Evolutionary conservation across 1,140 invertebrate species (phyloP).

Genomic region (Drosophila aff.): DNA sequence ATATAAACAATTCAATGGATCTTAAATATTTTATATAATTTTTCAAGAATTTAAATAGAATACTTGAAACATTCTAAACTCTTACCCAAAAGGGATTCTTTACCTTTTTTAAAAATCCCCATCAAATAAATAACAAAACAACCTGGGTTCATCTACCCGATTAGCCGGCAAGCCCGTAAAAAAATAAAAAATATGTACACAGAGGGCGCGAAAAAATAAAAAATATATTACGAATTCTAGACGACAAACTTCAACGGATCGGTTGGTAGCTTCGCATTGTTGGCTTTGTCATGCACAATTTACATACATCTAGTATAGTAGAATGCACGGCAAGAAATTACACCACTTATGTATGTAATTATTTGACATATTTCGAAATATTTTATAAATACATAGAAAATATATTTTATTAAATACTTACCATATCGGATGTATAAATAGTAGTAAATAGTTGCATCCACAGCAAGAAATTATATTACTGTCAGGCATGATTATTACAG

Average conservation of each 20-base stretch:
- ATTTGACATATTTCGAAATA: background rate
- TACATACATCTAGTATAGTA: constrained; percentile 30
- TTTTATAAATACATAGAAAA: background rate
- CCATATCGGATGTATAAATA: background rate
- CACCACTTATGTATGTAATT: background rate
- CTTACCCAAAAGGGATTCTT: background rate
- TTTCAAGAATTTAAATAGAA: background rate
- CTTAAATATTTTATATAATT: background rate
- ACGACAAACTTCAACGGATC: constrained; percentile 52
- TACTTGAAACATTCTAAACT: background rate
- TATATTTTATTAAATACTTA: background rate
- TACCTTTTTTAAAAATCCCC: background rate
- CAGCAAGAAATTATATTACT: too few species aligned
- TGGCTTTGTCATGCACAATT: constrained; percentile 63
- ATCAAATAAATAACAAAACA: constrained; percentile 3
- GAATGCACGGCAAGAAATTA: constrained; percentile 10
- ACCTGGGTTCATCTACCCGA: constrained; percentile 39
- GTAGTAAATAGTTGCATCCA: too few species aligned
- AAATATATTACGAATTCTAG: constrained; percentile 72
- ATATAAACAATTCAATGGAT: background rate
- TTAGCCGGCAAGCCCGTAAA: constrained; percentile 23
- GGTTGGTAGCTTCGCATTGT: constrained; percentile 30
- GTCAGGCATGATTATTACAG: background rate
- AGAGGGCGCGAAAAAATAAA: constrained; percentile 50
- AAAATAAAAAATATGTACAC: constrained; percentile 34